A percentile compares a stretch with the other conserved stretches of the same genome.
Conservation (phyloP, 1,140 invertebrate species). For the Epicauta chinensis region DNA sequence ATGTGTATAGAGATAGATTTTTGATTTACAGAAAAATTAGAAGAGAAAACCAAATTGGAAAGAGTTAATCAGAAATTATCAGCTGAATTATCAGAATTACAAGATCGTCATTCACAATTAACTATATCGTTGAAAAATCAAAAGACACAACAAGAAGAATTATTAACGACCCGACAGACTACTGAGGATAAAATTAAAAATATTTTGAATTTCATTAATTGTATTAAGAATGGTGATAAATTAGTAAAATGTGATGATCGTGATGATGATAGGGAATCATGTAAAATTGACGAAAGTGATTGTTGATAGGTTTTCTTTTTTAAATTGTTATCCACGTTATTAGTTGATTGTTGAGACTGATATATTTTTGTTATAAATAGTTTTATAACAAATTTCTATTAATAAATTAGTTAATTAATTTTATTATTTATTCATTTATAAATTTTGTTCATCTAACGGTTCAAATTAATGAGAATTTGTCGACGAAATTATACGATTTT, state of each 20-base stretch:
- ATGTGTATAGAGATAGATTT: background rate
- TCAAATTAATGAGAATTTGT: too few relatives aligned
- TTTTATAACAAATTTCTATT: slow-evolving; percentile 3
- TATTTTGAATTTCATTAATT: slow-evolving; percentile 35
- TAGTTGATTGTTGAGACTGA: slow-evolving; percentile 16
- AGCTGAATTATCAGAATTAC: slow-evolving; percentile 36
- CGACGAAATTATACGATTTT: too few relatives aligned
- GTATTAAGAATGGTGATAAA: slow-evolving; percentile 25
- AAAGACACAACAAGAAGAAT: slow-evolving; percentile 31
- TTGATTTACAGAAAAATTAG: slow-evolving; percentile 37
- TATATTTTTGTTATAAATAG: slow-evolving; percentile 10
- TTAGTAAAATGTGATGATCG: background rate
- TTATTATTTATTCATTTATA: too few relatives aligned
- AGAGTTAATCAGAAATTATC: slow-evolving; percentile 34
- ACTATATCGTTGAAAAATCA: slow-evolving; percentile 38
- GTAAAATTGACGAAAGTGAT: too few relatives aligned
- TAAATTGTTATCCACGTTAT: background rate
- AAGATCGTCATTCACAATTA: slow-evolving; percentile 38
- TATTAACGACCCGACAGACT: slow-evolving; percentile 26
- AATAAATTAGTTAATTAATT: too few relatives aligned
- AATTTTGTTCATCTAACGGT: too few relatives aligned
- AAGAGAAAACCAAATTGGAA: slow-evolving; percentile 36
- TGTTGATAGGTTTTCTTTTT: slow-evolving; percentile 1
- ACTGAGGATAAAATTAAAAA: slow-evolving; percentile 38
- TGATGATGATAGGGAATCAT: background rate